Conservation (phyloP, 2,888 invertebrate species). For the Eutolmus rufibarbis region DNA sequence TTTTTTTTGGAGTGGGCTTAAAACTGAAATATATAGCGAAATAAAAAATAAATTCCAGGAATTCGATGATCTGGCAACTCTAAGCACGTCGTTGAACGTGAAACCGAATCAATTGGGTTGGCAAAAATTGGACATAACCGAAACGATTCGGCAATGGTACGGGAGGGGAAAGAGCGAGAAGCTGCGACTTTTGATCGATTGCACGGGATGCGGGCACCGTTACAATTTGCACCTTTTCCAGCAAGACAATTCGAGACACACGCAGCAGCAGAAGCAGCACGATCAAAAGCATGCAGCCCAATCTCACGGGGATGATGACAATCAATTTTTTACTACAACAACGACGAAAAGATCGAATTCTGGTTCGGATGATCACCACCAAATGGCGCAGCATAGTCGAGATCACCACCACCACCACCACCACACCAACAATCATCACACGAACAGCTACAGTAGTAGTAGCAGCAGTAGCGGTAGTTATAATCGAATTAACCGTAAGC, state of each 20-base stretch:
- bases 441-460: background rate
- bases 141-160: slow-evolving; percentile 80
- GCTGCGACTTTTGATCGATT: slow-evolving; percentile 82
- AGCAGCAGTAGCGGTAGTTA: background rate
- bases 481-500: background rate
- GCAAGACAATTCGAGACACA: background rate
- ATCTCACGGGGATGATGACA: background rate
- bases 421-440: background rate
- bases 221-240: slow-evolving; percentile 72
- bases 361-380: no score
- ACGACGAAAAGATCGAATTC: background rate
- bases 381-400: background rate
- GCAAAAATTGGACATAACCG: slow-evolving; percentile 86
- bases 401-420: background rate
- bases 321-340: background rate
- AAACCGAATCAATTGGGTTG: slow-evolving; percentile 75
- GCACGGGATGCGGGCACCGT: slow-evolving; percentile 80
- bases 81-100: slow-evolving; percentile 67
- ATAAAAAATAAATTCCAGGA: background rate
- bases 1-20: background rate
- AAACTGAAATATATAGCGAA: background rate
- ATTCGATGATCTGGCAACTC: slow-evolving; percentile 67
- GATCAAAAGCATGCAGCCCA: background rate
- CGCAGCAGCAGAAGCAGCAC: background rate
- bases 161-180: slow-evolving; percentile 64